These are phyloP conservation scores for Drosophila multiciliata DNA, from an alignment of 2,888 invertebrate species.

Conservation along the genomic window DNA sequence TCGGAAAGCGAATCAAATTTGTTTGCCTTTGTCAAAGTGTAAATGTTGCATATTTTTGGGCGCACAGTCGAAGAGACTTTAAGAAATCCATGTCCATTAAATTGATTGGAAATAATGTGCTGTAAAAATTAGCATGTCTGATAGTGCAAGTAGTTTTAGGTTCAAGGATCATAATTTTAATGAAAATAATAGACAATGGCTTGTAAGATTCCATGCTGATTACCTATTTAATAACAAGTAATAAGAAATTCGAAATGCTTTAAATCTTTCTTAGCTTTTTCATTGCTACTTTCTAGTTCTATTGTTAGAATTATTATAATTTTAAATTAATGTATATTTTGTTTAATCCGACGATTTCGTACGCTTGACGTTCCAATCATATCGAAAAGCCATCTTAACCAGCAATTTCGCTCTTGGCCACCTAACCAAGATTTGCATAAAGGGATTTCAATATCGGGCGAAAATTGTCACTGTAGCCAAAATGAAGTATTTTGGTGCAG, in stretches of 20 bases:
- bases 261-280: neutral
- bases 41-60: conserved; percentile 56
- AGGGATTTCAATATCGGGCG: neutral
- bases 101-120: conserved; percentile 12
- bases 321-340: neutral
- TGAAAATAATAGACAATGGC: neutral
- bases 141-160: neutral
- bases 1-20: conserved; percentile 52
- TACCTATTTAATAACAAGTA: neutral
- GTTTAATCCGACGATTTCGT: neutral
- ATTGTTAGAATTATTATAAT: neutral
- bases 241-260: neutral
- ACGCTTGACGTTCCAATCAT: neutral
- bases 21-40: conserved; percentile 55
- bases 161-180: neutral
- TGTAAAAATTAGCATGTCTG: neutral
- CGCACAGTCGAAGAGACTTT: conserved; percentile 5
- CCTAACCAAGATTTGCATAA: conserved; percentile 26
- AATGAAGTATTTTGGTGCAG: conserved; percentile 18
- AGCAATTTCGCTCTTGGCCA: conserved; percentile 2
- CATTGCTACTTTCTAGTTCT: neutral
- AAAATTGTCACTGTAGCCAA: conserved; percentile 19
- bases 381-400: neutral
- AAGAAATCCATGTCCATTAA: neutral
- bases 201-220: neutral